Percentiles rank a stretch among this genome's conserved stretches.
Conservation (phyloP, 2,113 vertebrate genomes). For the Phylloscopus trochilus region DNA sequence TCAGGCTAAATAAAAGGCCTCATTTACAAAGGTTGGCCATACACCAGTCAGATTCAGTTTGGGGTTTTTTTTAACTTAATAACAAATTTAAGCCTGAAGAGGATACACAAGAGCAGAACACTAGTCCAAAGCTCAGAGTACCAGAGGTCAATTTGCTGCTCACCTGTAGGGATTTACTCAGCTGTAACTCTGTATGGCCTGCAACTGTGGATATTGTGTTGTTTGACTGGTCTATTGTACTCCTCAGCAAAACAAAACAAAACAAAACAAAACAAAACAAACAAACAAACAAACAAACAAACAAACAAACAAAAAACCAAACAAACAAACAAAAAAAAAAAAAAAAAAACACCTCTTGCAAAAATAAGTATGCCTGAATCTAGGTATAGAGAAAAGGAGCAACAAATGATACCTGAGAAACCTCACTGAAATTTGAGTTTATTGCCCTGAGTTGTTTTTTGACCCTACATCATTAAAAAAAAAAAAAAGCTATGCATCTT, state of each 20-base stretch:
- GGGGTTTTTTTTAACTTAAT: not conserved
- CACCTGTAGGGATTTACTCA: not conserved
- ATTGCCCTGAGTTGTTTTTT: not conserved
- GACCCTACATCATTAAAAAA: not conserved
- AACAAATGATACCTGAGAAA: not conserved
- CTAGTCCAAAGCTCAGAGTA: not conserved
- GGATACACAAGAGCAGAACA: not conserved
- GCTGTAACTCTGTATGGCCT: not conserved
- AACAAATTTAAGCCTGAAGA: not conserved
- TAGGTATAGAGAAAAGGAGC: not conserved
- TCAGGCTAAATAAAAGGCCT: not conserved
- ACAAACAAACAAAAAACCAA: no score
- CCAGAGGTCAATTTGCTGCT: not conserved
- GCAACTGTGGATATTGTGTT: not conserved
- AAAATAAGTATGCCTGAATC: not conserved
- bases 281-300: no score
- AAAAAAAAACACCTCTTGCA: not conserved
- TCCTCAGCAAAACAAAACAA: not conserved
- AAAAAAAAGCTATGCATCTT: not conserved
- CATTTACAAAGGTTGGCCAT: not conserved
- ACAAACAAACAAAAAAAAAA: no score
- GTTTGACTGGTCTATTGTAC: not conserved
- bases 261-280: no score
- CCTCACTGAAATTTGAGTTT: not conserved
- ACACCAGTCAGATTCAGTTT: not conserved